Conservation (phyloP, 2,113 vertebrate species). For the Microtus ochrogaster region DNA sequence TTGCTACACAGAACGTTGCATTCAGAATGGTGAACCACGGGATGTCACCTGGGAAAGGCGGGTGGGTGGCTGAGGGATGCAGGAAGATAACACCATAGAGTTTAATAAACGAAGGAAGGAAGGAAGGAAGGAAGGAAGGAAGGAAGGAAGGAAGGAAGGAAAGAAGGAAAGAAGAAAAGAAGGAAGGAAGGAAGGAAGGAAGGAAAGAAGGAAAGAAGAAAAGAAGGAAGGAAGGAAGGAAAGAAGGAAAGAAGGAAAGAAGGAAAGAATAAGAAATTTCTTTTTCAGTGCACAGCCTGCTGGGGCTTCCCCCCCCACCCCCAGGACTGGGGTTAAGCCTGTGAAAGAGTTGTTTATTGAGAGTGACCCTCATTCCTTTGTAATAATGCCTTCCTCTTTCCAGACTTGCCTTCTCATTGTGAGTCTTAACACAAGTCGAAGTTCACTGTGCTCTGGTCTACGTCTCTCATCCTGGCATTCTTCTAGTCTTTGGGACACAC, state of each 20-base stretch:
- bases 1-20: not conserved
- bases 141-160: not conserved
- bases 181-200: not conserved
- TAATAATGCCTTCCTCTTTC: not conserved
- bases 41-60: not conserved
- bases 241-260: not conserved
- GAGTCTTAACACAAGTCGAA: conserved; percentile 2
- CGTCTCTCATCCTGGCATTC: not conserved
- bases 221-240: not conserved
- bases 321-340: not conserved
- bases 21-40: conserved; percentile 19
- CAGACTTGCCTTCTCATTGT: not conserved
- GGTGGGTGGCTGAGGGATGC: not conserved
- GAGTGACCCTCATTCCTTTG: not conserved
- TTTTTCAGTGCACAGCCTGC: not conserved
- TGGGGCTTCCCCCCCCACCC: not conserved
- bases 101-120: not conserved
- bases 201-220: not conserved
- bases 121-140: not conserved
- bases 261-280: not conserved
- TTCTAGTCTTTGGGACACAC: not conserved
- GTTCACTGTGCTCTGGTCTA: not conserved
- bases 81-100: not conserved
- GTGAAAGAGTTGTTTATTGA: not conserved
- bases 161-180: no score